Evolutionary conservation across 2,888 invertebrate species (phyloP).

Genomic region (Drosophila greeni): DNA sequence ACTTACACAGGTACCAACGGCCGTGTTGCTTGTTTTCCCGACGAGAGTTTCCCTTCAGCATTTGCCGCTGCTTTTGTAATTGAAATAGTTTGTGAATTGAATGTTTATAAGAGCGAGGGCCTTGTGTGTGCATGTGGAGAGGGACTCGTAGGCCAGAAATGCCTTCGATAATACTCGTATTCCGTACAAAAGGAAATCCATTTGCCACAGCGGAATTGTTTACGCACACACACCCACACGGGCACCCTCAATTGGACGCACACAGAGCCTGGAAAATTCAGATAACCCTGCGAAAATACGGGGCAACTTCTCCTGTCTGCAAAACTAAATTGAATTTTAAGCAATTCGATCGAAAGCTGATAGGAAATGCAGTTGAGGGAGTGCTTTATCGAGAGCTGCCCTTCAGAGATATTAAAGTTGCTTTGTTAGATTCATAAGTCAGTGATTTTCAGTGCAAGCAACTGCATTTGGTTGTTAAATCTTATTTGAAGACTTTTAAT

Average conservation of each 20-base stretch:
- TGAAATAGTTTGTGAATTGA: slow-evolving; percentile 66
- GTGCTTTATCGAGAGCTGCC: not conserved
- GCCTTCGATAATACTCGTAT: slow-evolving; percentile 55
- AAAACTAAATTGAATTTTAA: slow-evolving; percentile 16
- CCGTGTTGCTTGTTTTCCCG: slow-evolving; percentile 11
- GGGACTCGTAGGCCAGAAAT: slow-evolving; percentile 38
- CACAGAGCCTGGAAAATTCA: slow-evolving; percentile 5
- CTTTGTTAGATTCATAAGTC: not conserved
- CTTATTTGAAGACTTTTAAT: not conserved
- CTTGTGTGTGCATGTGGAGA: slow-evolving; percentile 4
- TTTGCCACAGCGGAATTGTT: slow-evolving; percentile 67
- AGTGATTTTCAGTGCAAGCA: not conserved
- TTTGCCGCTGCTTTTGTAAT: slow-evolving; percentile 55
- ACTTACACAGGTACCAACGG: slow-evolving; percentile 17
- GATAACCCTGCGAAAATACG: not conserved
- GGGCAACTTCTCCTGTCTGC: slow-evolving; percentile 3
- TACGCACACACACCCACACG: slow-evolving; percentile 34
- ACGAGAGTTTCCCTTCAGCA: slow-evolving; percentile 24
- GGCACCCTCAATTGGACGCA: slow-evolving; percentile 7
- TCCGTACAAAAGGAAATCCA: slow-evolving; percentile 67
- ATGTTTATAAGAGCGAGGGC: slow-evolving; percentile 24
- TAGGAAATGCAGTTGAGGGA: not conserved
- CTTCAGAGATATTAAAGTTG: not conserved
- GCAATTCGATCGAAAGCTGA: slow-evolving; percentile 4
- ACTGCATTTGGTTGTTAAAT: not conserved